phyloP scores from a whole-genome alignment of 2,113 vertebrate species.

The Empidonax traillii region DNA sequence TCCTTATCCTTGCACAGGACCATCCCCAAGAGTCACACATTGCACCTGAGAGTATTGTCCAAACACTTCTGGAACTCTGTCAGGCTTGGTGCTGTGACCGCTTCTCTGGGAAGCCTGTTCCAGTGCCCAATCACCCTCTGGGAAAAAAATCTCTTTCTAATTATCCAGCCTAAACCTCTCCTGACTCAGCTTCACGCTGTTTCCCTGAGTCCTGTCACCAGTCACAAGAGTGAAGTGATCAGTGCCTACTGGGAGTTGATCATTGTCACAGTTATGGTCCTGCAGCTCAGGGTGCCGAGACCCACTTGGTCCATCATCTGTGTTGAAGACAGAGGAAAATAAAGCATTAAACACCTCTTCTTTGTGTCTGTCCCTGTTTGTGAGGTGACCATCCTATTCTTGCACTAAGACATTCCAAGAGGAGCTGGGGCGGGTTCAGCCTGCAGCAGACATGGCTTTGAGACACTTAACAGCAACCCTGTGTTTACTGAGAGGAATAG shows the following conservation, averaged over 20 bases:
- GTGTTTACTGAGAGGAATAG: not conserved
- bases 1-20: not conserved
- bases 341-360: not conserved
- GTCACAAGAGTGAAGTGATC: too few relatives aligned
- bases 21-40: not conserved
- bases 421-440: not conserved
- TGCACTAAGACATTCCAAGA: not conserved
- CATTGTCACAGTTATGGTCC: not conserved
- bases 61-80: not conserved
- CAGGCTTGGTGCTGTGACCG: not conserved
- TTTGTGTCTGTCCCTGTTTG: not conserved
- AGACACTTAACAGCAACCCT: not conserved
- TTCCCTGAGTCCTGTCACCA: too few relatives aligned
- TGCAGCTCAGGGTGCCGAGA: not conserved
- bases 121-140: not conserved
- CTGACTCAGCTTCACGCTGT: too few relatives aligned
- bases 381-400: not conserved
- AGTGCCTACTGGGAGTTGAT: not conserved
- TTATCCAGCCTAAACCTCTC: not conserved
- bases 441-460: not conserved
- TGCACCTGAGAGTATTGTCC: not conserved
- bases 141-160: not conserved
- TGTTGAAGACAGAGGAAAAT: not conserved
- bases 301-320: not conserved
- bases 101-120: not conserved